Base-by-base conservation (phyloP, 2,797 vertebrate genomes). In the Setipinna tenuifilis region DNA sequence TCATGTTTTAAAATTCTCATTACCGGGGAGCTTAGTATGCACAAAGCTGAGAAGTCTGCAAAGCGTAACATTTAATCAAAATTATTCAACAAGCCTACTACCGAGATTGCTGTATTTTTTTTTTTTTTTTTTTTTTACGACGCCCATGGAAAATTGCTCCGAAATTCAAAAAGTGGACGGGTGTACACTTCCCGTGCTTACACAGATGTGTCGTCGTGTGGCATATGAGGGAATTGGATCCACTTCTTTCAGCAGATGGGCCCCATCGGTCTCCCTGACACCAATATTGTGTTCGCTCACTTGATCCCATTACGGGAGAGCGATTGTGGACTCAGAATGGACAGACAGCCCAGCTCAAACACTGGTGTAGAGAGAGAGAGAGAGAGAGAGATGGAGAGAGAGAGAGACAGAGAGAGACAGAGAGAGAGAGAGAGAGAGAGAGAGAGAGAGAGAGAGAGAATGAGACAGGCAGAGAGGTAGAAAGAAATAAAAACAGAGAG, bases 181-280 rank as follows among this genome's bases (percentile, higher is more conserved):
- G 71, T 21, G 71, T 44, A 44, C 71, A 21, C 71, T 78, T 44
- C 25, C 31, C 31, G 7, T 9, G 35, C 31, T 78, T 19, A 78
- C 71, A 78, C 71, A 78, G 71, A 78, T 44, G 71, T 78, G 71
- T 21, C 35, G 19, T 35, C 35, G 19, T 35, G 19, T 78, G 35
- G 71, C 35, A 78, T 44, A 25, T 21, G 71, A 78, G 71, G 35
- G 48, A 82, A 86, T 75, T 86, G 80, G 84, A 71, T 86, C 83
- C 25, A 21, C 23, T 46, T 83, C 65, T 50, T 83, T 83, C 84
- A 82, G 19, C 85, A 87, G 85, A 86, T 87, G 61, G 83, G 84
- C 85, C 85, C 85, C 85, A 88, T 89, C 82, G 82, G 85, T 83
- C 85, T 88, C 65, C 10, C 54, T 86, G 82, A 81, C 62, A 87